A percentile compares a stretch with the other conserved stretches of the same genome.
phyloP scores from a whole-genome alignment of 1,140 invertebrate species.

The Macrosteles quadrilineatus region DNA sequence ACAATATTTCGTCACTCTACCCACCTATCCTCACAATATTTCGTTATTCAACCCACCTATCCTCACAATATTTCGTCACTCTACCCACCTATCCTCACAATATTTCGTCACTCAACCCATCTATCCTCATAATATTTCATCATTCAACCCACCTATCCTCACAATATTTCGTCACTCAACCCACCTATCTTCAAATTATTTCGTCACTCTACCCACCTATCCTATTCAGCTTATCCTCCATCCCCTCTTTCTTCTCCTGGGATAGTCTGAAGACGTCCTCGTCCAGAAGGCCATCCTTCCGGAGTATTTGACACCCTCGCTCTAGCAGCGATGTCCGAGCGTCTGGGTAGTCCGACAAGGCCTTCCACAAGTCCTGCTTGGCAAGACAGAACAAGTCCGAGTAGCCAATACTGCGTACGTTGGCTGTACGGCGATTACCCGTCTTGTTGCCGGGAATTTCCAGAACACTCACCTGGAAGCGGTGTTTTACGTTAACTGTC shows the following conservation, averaged over 20 bases:
- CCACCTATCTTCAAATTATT: no score
- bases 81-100: no score
- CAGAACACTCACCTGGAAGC: conserved; percentile 75
- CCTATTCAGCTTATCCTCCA: conserved; percentile 59
- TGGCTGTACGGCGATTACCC: conserved; percentile 88
- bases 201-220: conserved; percentile 52
- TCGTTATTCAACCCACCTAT: no score
- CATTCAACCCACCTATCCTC: no score
- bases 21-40: no score
- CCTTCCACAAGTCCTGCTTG: conserved; percentile 88
- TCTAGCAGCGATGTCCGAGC: conserved; percentile 86
- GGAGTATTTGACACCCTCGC: conserved; percentile 82
- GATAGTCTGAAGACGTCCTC: conserved; percentile 73
- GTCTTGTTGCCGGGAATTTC: conserved; percentile 91
- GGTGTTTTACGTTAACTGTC: no score
- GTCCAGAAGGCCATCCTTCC: conserved; percentile 91
- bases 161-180: no score
- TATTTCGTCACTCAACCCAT: no score
- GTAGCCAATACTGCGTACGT: conserved; percentile 83
- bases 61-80: no score
- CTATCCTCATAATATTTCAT: no score
- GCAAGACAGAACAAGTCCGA: conserved; percentile 91
- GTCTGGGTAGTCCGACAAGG: conserved; percentile 91
- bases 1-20: no score
- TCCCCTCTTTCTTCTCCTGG: conserved; percentile 59